Base-by-base conservation (phyloP, 2,797 vertebrate genomes). In the Arctocebus calabarensis region DNA sequence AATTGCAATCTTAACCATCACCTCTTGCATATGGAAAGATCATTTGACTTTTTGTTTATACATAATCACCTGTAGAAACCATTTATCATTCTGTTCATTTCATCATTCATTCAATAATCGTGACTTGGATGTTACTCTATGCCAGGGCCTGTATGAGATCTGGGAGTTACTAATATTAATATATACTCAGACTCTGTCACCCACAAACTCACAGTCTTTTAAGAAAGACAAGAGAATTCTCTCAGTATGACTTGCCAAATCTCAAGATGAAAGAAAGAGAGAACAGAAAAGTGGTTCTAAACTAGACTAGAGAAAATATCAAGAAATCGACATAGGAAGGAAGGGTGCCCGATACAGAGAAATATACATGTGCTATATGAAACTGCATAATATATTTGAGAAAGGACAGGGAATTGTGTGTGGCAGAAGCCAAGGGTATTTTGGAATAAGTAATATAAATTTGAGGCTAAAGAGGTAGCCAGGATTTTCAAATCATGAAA, bases 1-100 rank as follows among this genome's bases (percentile, higher is more conserved):
- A 96, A 94, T 96, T 95, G 40, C 52, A 91, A 91, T 84, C 91
- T 96, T 87, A 93, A 92, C 79, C 92, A 88, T 61, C 20, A 94
- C 17, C 68, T 94, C 93, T 73, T 82, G 27, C 87, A 96, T 62
- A 93, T 32, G 84, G 77, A 71, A 82, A 93, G 84, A 94, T 88
- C 90, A 71, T 96, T 95, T 96, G 81, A 91, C 86, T 68, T 92
- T 91, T 64, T 91, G 62, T 93, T 92, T 94, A 86, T 23, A 86
- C 19, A 71, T 64, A 94, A 97, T 94, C 78, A 90, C 40, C 29
- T 77, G 17, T 77, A 84, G 82, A 95, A 95, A 95, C 73, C 64
- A 88, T 64, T 88, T 85, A 84, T 77, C 59, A 84, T 93, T 95
- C 74, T 81, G 70, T 74, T 95, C 34, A 78, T 88, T 90, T 81